Evolutionary conservation across 2,113 vertebrate genomes (phyloP).

Genomic region (Pollachius pollachius): DNA sequence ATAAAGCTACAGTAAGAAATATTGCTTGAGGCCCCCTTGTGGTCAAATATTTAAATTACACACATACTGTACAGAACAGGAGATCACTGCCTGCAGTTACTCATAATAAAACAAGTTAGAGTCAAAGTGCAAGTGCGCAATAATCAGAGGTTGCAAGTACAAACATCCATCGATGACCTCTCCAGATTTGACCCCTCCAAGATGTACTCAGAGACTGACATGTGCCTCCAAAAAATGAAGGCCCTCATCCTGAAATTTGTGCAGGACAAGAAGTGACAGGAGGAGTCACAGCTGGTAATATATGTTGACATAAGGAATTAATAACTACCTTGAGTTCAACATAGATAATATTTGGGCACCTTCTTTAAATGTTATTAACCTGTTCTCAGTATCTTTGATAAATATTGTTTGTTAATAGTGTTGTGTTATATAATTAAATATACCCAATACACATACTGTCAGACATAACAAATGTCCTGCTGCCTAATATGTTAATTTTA

Average conservation of each 20-base stretch:
- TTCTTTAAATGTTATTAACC: background rate
- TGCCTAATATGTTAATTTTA: constrained; percentile 15
- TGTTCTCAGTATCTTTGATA: background rate
- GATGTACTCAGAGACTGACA: constrained; percentile 10
- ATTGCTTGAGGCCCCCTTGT: no score
- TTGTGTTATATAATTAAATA: background rate
- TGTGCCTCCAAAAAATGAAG: constrained; percentile 24
- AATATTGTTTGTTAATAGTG: background rate
- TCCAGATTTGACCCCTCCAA: constrained; percentile 28
- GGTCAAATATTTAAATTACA: no score
- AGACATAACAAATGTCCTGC: constrained; percentile 15
- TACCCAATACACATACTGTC: background rate
- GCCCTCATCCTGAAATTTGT: constrained; percentile 33
- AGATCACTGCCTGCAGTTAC: no score
- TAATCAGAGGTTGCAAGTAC: no score
- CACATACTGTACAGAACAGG: no score
- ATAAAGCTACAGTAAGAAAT: no score
- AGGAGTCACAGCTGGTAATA: constrained; percentile 28
- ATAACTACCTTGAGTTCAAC: background rate
- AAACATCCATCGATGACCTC: no score
- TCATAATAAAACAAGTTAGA: no score
- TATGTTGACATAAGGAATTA: background rate
- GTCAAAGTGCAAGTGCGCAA: no score
- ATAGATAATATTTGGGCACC: background rate
- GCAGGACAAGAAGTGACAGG: constrained; percentile 31